Percentiles rank a stretch among this genome's conserved stretches.
Conservation (phyloP, 2,797 vertebrate genomes). For the Anableps anableps region DNA sequence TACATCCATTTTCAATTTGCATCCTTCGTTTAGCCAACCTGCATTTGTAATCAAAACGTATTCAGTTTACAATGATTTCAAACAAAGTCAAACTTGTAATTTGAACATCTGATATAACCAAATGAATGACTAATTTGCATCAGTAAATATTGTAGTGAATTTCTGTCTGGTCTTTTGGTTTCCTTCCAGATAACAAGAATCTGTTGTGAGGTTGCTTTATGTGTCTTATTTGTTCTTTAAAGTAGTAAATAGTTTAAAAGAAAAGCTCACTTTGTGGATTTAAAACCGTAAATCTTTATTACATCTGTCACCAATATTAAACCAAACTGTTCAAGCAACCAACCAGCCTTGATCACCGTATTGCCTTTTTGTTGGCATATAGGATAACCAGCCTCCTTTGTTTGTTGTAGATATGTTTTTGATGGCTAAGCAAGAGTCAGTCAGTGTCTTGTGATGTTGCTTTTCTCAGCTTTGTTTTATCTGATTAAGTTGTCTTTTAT, state of each 20-base stretch:
- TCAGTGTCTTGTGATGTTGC: constrained; percentile 64
- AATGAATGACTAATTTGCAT: not conserved
- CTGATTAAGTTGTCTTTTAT: constrained; percentile 33
- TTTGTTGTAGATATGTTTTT: constrained; percentile 37
- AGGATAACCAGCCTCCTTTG: constrained; percentile 20
- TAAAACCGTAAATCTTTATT: not conserved
- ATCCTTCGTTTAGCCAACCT: not conserved
- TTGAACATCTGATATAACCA: not conserved
- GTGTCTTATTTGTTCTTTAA: constrained; percentile 4
- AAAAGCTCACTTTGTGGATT: not conserved
- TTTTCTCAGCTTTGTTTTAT: constrained; percentile 47
- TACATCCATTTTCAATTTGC: not conserved
- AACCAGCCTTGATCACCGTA: constrained; percentile 2
- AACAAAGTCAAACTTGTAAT: not conserved
- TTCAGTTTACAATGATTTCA: not conserved
- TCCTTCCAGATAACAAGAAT: not conserved
- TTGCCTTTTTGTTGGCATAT: constrained; percentile 8
- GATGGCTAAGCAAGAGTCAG: constrained; percentile 26
- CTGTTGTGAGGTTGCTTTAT: constrained; percentile 17
- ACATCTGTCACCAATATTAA: not conserved
- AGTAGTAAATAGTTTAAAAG: not conserved
- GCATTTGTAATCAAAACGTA: not conserved
- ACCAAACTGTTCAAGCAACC: constrained; percentile 16
- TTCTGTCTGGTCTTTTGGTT: not conserved
- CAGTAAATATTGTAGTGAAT: not conserved